Percentiles rank a stretch among this genome's conserved stretches.
Conservation (phyloP, 2,113 vertebrate genomes). For the Ophiodon elongatus region DNA sequence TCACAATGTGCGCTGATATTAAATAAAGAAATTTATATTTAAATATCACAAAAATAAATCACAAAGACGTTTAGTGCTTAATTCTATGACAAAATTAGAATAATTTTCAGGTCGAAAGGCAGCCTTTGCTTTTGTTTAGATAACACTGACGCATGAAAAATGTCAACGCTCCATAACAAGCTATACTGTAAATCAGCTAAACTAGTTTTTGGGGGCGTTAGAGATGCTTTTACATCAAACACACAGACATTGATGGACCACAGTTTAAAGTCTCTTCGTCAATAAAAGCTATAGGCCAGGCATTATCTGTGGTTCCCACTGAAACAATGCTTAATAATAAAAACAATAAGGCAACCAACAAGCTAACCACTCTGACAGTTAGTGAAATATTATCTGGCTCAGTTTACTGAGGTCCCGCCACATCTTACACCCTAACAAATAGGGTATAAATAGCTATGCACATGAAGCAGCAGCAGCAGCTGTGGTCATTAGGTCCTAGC, state of each 20-base stretch:
- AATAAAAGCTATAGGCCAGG: not conserved
- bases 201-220: not conserved
- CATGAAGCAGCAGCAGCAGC: not conserved
- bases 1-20: no score
- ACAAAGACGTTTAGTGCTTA: not conserved
- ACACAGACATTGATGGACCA: not conserved
- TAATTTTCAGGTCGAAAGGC: not conserved
- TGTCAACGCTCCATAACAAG: not conserved
- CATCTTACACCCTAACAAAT: not conserved
- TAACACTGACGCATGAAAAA: not conserved
- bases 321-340: not conserved
- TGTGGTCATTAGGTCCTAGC: no score
- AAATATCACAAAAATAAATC: not conserved
- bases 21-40: no score
- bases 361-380: not conserved
- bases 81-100: not conserved
- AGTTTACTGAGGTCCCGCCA: not conserved
- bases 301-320: not conserved
- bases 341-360: not conserved
- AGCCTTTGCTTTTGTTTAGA: not conserved
- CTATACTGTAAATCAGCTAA: not conserved
- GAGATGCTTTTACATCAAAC: slow-evolving; percentile 1
- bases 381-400: not conserved
- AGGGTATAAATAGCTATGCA: not conserved
- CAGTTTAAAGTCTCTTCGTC: not conserved